phyloP scores from a whole-genome alignment of 2,113 vertebrate species.

The Emydocephalus ijimae region DNA sequence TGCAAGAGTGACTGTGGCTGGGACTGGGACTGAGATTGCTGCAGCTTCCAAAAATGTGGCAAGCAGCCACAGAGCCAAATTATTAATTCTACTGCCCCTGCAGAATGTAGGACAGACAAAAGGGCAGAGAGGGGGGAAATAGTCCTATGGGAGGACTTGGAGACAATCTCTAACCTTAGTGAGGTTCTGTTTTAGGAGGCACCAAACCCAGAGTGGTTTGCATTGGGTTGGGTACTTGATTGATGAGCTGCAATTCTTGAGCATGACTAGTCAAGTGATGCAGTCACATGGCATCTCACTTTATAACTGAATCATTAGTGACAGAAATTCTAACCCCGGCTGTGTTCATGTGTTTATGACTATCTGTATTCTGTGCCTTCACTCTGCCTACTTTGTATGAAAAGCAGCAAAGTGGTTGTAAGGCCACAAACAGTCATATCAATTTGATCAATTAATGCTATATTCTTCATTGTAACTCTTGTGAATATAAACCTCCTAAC shows the following conservation, averaged over 20 bases:
- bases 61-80: not conserved
- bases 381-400: not conserved
- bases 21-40: not conserved
- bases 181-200: not conserved
- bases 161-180: not conserved
- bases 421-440: not conserved
- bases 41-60: not conserved
- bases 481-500: not conserved
- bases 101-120: not conserved
- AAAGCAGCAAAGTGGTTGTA: not conserved
- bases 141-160: not conserved
- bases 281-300: not conserved
- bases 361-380: not conserved
- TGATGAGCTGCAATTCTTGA: not conserved
- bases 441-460: not conserved
- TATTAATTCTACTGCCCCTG: not conserved
- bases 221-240: not conserved
- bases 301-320: not conserved
- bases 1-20: not conserved
- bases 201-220: not conserved
- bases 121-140: not conserved
- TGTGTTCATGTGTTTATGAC: not conserved
- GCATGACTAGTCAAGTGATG: not conserved
- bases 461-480: not conserved
- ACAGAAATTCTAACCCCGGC: not conserved